phyloP scores from a whole-genome alignment of 2,113 vertebrate species.

The Oenanthe oenanthe region DNA sequence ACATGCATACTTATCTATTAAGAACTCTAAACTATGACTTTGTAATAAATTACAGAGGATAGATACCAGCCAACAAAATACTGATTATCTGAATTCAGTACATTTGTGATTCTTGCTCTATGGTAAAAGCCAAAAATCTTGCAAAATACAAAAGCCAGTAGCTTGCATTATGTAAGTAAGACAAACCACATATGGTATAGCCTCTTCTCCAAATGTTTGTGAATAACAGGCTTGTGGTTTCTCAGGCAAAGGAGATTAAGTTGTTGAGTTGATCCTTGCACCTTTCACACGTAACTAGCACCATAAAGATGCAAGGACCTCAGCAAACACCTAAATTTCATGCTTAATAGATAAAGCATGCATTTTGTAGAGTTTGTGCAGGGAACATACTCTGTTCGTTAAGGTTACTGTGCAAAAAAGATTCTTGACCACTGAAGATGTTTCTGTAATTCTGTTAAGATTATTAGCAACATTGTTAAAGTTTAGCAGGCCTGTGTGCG shows the following conservation, averaged over 20 bases:
- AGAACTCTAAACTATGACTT: conserved; percentile 50
- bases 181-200: conserved; percentile 17
- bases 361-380: conserved; percentile 56
- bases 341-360: conserved; percentile 74
- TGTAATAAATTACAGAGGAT: conserved; percentile 75
- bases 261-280: conserved; percentile 67
- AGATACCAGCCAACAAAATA: conserved; percentile 64
- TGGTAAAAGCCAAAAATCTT: not conserved
- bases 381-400: conserved; percentile 9
- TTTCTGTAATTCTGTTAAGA: conserved; percentile 10
- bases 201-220: conserved; percentile 20
- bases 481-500: conserved; percentile 38
- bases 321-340: conserved; percentile 69
- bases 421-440: conserved; percentile 2
- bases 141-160: conserved; percentile 34
- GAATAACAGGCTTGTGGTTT: conserved; percentile 3
- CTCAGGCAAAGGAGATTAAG: conserved; percentile 66
- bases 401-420: conserved; percentile 52
- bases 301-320: conserved; percentile 75
- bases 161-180: conserved; percentile 31
- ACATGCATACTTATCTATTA: conserved; percentile 60
- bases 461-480: conserved; percentile 40
- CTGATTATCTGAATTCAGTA: conserved; percentile 36
- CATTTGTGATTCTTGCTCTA: conserved; percentile 51
- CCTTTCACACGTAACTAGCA: conserved; percentile 76